Evolutionary conservation across 2,113 vertebrate species (phyloP).

Genomic region (Peromyscus californicus): DNA sequence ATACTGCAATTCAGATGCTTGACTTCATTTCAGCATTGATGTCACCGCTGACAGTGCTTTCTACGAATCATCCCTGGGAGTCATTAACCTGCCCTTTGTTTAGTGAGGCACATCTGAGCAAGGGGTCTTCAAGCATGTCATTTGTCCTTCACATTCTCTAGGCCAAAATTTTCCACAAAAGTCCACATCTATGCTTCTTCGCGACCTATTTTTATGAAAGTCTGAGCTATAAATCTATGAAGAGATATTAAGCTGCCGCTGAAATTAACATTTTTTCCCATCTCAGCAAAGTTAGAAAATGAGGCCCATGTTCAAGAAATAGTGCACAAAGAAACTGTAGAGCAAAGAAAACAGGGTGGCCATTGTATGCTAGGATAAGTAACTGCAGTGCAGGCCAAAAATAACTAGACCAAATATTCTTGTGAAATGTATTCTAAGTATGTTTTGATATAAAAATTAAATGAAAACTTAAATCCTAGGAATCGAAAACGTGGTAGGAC

Average conservation of each 20-base stretch:
- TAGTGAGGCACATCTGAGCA: slow-evolving; percentile 47
- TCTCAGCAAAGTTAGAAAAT: slow-evolving; percentile 64
- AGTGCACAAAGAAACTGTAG: slow-evolving; percentile 77
- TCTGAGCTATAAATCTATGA: slow-evolving; percentile 48
- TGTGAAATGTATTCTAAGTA: slow-evolving; percentile 66
- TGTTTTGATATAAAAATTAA: slow-evolving; percentile 71
- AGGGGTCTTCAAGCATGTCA: slow-evolving; percentile 10
- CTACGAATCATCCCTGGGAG: slow-evolving; percentile 21
- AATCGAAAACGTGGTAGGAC: slow-evolving; percentile 66
- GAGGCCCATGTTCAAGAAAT: slow-evolving; percentile 63
- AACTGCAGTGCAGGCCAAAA: slow-evolving; percentile 66
- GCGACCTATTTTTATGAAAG: slow-evolving; percentile 43
- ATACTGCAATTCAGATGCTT: slow-evolving; percentile 46
- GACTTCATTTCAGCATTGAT: background rate
- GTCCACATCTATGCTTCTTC: background rate
- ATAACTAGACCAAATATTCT: slow-evolving; percentile 70
- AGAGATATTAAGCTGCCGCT: slow-evolving; percentile 50
- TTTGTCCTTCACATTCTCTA: slow-evolving; percentile 21
- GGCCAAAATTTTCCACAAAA: slow-evolving; percentile 49
- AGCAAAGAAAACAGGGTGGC: slow-evolving; percentile 76
- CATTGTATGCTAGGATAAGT: slow-evolving; percentile 69
- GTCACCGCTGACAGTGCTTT: background rate
- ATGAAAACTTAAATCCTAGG: slow-evolving; percentile 59
- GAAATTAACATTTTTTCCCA: slow-evolving; percentile 72
- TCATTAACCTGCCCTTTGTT: slow-evolving; percentile 42